Percentiles rank a stretch among this genome's conserved stretches.
Conservation (phyloP, 1,140 invertebrate genomes). For the Bursaphelenchus mucronatus region DNA sequence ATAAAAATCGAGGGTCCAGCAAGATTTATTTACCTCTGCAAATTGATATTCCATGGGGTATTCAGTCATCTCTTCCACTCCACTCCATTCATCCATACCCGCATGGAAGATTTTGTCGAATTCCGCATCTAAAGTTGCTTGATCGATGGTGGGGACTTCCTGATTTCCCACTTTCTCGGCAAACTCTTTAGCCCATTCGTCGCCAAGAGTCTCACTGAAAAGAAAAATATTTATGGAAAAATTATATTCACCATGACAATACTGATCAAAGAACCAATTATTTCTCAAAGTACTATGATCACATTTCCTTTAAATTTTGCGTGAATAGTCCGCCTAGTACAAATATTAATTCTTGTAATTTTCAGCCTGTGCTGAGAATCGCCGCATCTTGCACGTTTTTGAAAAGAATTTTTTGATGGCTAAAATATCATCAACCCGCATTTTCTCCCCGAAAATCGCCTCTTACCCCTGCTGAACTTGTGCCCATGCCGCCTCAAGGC, state of each 20-base stretch:
- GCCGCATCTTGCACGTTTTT: too few relatives aligned
- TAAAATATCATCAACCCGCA: too few relatives aligned
- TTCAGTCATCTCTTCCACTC: conserved; percentile 4
- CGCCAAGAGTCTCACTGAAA: neutral
- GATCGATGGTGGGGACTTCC: conserved; percentile 70
- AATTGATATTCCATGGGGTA: conserved; percentile 35
- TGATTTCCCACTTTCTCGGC: conserved; percentile 62
- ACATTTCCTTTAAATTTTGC: neutral
- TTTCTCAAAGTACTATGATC: conserved; percentile 62
- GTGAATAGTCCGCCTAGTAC: neutral
- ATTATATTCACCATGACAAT: conserved; percentile 16
- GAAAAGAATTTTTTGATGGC: too few relatives aligned
- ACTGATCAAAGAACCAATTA: conserved; percentile 65
- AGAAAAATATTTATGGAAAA: conserved; percentile 12
- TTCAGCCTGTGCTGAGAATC: too few relatives aligned
- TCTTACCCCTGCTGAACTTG: too few relatives aligned
- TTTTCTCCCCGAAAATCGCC: neutral
- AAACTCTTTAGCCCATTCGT: conserved; percentile 43
- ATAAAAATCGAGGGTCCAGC: neutral
- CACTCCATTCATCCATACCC: conserved; percentile 21
- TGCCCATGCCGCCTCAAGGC: conserved; percentile 9
- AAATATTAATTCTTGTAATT: neutral
- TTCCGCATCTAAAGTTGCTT: conserved; percentile 69
- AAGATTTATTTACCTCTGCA: conserved; percentile 1
- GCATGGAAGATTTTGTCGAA: conserved; percentile 70